Evolutionary conservation across 2,797 vertebrate species (phyloP).

Genomic region (Clarias platycephalus): DNA sequence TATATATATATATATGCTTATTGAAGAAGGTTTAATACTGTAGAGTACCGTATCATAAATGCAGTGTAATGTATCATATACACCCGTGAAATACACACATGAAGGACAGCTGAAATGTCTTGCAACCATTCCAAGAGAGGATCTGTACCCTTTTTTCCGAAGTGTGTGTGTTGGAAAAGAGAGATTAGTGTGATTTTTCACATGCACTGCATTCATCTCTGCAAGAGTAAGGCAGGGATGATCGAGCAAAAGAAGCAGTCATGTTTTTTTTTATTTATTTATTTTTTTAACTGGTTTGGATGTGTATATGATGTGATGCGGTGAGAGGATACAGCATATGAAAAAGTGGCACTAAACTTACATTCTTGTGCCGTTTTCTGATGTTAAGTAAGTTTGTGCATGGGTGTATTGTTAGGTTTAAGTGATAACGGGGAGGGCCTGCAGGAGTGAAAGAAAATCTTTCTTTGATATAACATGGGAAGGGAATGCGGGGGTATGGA

Average conservation of each 20-base stretch:
- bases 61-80: not conserved
- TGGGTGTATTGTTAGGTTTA: not conserved
- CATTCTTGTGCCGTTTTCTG: conserved; percentile 23
- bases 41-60: not conserved
- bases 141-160: not conserved
- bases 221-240: not conserved
- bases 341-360: conserved; percentile 16
- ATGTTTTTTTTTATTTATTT: not conserved
- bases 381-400: not conserved
- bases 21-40: conserved; percentile 4
- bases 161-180: conserved; percentile 5
- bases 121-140: not conserved
- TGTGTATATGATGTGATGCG: conserved; percentile 20
- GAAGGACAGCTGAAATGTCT: not conserved
- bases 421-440: not conserved
- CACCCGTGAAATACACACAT: not conserved
- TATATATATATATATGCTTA: not conserved
- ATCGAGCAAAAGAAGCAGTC: conserved; percentile 10
- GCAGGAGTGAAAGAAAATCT: conserved; percentile 13
- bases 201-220: conserved; percentile 12
- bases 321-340: not conserved
- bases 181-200: conserved; percentile 1
- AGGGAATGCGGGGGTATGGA: conserved; percentile 15
- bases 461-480: conserved; percentile 33
- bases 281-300: not conserved